phyloP scores from a whole-genome alignment of 2,888 invertebrate species.

The Hedychridium roseum region DNA sequence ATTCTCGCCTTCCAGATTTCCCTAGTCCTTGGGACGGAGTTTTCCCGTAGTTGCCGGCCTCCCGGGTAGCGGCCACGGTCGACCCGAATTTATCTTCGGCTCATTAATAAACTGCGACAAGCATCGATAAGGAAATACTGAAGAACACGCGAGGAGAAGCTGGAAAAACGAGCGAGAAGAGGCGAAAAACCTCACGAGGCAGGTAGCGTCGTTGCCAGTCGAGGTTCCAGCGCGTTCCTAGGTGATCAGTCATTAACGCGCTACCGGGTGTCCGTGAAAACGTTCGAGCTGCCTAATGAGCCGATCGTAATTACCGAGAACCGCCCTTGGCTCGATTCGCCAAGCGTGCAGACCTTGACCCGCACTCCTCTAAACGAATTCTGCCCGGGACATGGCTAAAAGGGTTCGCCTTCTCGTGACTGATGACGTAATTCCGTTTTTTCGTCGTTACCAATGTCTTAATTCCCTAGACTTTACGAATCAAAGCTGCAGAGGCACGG shows the following conservation, averaged over 20 bases:
- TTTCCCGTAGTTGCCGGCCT: slow-evolving; percentile 29
- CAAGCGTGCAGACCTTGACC: slow-evolving; percentile 17
- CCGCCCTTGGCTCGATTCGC: slow-evolving; percentile 30
- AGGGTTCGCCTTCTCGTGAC: neutral
- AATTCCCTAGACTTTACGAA: no score
- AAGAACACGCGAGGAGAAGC: slow-evolving; percentile 20
- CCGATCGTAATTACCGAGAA: slow-evolving; percentile 41
- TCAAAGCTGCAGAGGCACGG: no score
- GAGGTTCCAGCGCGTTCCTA: slow-evolving; percentile 19
- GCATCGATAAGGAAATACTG: slow-evolving; percentile 45
- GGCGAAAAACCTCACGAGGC: slow-evolving; percentile 27
- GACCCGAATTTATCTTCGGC: slow-evolving; percentile 44
- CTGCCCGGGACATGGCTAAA: neutral
- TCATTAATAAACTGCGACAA: slow-evolving; percentile 50
- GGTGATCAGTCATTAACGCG: slow-evolving; percentile 52
- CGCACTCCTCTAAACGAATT: neutral
- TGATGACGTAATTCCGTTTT: no score
- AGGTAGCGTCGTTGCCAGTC: slow-evolving; percentile 34
- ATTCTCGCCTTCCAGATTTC: no score
- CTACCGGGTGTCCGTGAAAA: slow-evolving; percentile 51
- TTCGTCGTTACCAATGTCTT: no score
- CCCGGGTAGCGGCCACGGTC: slow-evolving; percentile 35
- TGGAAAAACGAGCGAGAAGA: slow-evolving; percentile 25
- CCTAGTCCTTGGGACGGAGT: no score
- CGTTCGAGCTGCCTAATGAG: slow-evolving; percentile 45